Conservation (phyloP, 1,140 invertebrate genomes). For the Pseudachorutes palmiensis region DNA sequence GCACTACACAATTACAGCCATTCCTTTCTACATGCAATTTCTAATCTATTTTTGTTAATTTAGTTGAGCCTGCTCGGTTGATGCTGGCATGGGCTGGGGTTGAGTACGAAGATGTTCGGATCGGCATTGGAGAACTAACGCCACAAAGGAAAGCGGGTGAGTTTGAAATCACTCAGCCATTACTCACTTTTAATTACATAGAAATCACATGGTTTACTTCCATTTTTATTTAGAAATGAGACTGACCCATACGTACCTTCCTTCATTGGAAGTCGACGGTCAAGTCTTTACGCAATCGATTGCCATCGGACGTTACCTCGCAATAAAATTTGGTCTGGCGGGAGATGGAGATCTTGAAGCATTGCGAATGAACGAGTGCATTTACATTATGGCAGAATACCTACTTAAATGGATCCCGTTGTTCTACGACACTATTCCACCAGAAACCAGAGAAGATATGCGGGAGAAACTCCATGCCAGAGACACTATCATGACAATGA, state of each 20-base stretch:
- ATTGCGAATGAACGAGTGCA: slow-evolving; percentile 14
- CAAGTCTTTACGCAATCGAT: slow-evolving; percentile 8
- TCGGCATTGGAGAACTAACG: background rate
- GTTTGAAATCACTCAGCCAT: background rate
- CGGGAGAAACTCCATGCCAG: background rate
- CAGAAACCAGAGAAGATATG: background rate
- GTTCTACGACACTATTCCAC: background rate
- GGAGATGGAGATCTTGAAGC: slow-evolving; percentile 11
- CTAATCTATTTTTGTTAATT: no score
- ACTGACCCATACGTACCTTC: background rate
- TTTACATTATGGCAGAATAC: background rate
- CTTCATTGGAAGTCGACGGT: slow-evolving; percentile 1
- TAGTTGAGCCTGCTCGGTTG: slow-evolving; percentile 5
- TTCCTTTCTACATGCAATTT: background rate
- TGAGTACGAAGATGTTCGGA: slow-evolving; percentile 15
- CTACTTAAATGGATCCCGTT: background rate
- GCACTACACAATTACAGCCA: background rate
- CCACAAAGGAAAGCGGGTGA: slow-evolving; percentile 2
- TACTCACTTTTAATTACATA: background rate
- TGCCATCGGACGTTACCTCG: slow-evolving; percentile 19
- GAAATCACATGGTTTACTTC: background rate
- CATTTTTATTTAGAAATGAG: background rate
- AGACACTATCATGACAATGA: background rate
- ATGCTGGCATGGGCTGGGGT: background rate
- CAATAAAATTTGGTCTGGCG: background rate